phyloP scores from a whole-genome alignment of 2,888 invertebrate genomes.

The Maniola hyperantus region DNA sequence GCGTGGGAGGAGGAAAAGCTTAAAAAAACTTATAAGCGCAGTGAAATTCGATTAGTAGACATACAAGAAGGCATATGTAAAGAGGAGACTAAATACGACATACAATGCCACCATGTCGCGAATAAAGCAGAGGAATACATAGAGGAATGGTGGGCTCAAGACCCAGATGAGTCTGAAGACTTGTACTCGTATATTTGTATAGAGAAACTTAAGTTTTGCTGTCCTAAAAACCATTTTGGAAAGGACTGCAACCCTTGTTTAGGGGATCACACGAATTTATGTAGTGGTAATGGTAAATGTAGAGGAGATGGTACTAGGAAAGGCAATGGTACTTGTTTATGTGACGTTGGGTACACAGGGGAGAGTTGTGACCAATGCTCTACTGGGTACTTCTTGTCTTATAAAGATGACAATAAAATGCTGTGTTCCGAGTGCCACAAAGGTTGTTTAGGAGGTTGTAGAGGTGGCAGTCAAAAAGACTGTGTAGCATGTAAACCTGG shows the following conservation, averaged over 20 bases:
- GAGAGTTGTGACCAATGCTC: conserved; percentile 90
- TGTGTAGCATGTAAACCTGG: conserved; percentile 85
- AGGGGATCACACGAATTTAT: conserved; percentile 88
- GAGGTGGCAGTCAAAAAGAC: conserved; percentile 87
- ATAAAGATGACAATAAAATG: conserved; percentile 87
- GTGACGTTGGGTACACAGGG: conserved; percentile 92
- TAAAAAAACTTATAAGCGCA: conserved; percentile 90
- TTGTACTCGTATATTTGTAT: conserved; percentile 89
- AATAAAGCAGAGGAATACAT: conserved; percentile 91
- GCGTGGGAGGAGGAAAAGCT: conserved; percentile 96
- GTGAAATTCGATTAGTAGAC: conserved; percentile 95
- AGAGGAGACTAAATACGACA: conserved; percentile 86
- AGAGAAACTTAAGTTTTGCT: conserved; percentile 89
- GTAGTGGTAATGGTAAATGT: conserved; percentile 91
- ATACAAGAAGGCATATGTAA: conserved; percentile 94
- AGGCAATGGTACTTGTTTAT: conserved; percentile 95
- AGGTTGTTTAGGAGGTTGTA: conserved; percentile 90
- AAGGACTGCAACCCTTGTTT: conserved; percentile 90
- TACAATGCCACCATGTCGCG: conserved; percentile 92
- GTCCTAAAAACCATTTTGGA: conserved; percentile 92
- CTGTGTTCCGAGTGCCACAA: conserved; percentile 90
- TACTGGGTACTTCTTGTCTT: conserved; percentile 87
- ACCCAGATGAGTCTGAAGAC: conserved; percentile 67
- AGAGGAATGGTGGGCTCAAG: conserved; percentile 94
- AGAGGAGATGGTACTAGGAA: conserved; percentile 94